Percentiles rank a stretch among this genome's conserved stretches.
Evolutionary conservation across 2,888 invertebrate genomes (phyloP).

Genomic region (Acheta domesticus): DNA sequence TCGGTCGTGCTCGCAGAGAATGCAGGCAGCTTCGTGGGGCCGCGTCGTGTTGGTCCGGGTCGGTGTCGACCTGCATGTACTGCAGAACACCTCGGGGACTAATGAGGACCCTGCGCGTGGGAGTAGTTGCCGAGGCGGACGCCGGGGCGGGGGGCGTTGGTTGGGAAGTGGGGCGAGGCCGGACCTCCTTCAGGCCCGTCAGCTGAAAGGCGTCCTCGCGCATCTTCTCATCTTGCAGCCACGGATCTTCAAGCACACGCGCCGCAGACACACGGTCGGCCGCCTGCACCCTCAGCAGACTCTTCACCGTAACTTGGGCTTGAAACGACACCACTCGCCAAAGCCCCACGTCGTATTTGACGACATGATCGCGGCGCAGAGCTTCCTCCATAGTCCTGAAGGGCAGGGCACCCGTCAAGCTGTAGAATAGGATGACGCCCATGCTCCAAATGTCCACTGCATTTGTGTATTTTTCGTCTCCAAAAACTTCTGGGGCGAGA

Average conservation of each 20-base stretch:
- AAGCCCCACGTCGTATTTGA: not conserved
- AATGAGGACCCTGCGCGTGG: too few relatives aligned
- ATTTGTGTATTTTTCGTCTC: not conserved
- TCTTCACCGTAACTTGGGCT: not conserved
- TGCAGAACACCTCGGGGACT: too few relatives aligned
- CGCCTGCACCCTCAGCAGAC: not conserved
- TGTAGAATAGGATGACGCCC: conserved; percentile 2
- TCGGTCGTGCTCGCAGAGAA: too few relatives aligned
- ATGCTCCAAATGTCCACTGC: not conserved
- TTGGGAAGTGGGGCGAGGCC: not conserved
- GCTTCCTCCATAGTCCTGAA: not conserved
- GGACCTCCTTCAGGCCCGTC: not conserved
- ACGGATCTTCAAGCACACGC: not conserved
- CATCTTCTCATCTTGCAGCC: not conserved
- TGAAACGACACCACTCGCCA: not conserved
- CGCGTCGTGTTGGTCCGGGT: too few relatives aligned
- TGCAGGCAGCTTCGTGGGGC: too few relatives aligned
- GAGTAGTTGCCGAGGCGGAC: too few relatives aligned
- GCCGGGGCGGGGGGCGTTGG: not conserved
- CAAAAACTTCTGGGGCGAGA: not conserved
- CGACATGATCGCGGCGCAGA: not conserved
- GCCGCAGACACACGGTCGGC: not conserved
- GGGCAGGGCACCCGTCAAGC: not conserved
- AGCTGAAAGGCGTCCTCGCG: not conserved
- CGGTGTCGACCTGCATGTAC: too few relatives aligned